A percentile compares a stretch with the other conserved stretches of the same genome.
Evolutionary conservation across 2,113 vertebrate species (phyloP).

Genomic region (Larimichthys crocea): DNA sequence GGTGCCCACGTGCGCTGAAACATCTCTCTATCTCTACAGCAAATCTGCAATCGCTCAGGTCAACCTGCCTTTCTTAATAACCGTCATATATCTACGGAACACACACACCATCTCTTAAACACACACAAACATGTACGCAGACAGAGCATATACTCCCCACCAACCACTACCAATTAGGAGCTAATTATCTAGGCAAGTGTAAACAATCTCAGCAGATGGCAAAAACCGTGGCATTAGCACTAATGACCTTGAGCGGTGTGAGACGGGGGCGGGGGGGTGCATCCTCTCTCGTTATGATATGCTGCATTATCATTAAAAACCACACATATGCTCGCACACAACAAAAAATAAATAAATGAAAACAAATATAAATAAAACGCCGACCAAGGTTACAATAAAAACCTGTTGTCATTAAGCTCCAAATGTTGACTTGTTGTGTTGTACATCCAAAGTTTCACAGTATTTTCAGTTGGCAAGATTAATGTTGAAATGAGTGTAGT

Average conservation of each 20-base stretch:
- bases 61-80: conserved; percentile 58
- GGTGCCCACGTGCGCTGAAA: too few relatives aligned
- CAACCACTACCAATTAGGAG: conserved; percentile 90
- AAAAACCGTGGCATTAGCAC: conserved; percentile 82
- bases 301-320: conserved; percentile 67
- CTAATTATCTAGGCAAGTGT: conserved; percentile 93
- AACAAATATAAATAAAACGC: not conserved
- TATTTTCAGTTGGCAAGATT: not conserved
- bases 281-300: conserved; percentile 71
- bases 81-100: conserved; percentile 61
- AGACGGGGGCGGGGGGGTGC: conserved; percentile 51
- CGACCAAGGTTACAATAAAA: conserved; percentile 27
- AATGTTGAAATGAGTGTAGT: not conserved
- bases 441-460: conserved; percentile 16
- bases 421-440: conserved; percentile 5
- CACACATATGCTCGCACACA: conserved; percentile 23
- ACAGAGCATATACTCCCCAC: conserved; percentile 74
- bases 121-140: conserved; percentile 58
- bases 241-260: conserved; percentile 87
- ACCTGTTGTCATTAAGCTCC: conserved; percentile 19
- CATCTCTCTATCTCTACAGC: conserved; percentile 11
- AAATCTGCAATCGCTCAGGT: conserved; percentile 80
- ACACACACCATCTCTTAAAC: conserved; percentile 33
- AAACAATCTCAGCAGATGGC: conserved; percentile 94
- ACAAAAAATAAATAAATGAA: too few relatives aligned